A percentile compares a stretch with the other conserved stretches of the same genome.
phyloP scores from a whole-genome alignment of 2,888 invertebrate genomes.

The Tachina lurida region DNA sequence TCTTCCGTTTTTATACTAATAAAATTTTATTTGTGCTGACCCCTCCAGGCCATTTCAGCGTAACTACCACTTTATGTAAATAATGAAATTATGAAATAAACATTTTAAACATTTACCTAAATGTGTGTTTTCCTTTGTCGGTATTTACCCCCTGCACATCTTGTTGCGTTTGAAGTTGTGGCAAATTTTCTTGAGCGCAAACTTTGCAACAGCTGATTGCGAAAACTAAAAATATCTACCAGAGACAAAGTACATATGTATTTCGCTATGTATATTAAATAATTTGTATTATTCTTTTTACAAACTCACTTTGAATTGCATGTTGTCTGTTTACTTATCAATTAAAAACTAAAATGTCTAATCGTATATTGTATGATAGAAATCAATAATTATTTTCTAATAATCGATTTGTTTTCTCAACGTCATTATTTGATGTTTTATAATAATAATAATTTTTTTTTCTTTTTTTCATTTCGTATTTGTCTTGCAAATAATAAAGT shows the following conservation, averaged over 20 bases:
- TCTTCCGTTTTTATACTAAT: too few species aligned
- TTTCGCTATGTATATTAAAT: neutral
- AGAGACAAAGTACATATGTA: neutral
- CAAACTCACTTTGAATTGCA: slow-evolving; percentile 38
- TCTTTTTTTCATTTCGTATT: neutral
- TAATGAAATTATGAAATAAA: neutral
- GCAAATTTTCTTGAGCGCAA: slow-evolving; percentile 11
- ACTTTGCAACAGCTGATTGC: slow-evolving; percentile 8
- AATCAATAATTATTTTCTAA: neutral
- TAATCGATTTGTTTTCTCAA: slow-evolving; percentile 2
- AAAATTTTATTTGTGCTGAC: too few species aligned
- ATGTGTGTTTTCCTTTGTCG: neutral
- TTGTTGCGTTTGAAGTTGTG: slow-evolving; percentile 14
- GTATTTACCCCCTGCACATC: neutral
- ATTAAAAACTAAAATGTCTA: slow-evolving; percentile 39
- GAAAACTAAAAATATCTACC: slow-evolving; percentile 35
- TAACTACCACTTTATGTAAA: too few species aligned
- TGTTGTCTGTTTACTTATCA: slow-evolving; percentile 30
- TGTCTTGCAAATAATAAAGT: neutral
- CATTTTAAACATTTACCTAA: slow-evolving; percentile 41
- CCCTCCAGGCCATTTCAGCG: too few species aligned
- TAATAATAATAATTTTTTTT: neutral
- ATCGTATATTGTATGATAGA: neutral
- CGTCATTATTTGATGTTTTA: slow-evolving; percentile 16
- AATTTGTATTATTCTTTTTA: neutral